Base-by-base conservation (phyloP, 2,113 vertebrate genomes). In the Columba janthina region DNA sequence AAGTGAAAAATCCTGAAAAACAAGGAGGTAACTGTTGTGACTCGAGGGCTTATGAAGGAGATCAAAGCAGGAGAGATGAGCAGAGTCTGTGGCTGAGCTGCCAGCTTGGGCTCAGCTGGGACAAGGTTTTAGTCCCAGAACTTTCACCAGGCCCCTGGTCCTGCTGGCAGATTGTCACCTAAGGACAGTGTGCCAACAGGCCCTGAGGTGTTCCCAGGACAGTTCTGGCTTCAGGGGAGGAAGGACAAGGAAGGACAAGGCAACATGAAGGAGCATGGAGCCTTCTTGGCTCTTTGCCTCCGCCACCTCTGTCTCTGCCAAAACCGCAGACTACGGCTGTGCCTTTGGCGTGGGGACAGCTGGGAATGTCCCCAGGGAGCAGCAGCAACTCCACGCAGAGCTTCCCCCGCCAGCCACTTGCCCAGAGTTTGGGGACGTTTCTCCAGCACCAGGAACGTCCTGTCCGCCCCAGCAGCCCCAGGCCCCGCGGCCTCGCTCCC, bases 31-130 rank as follows among this genome's bases (percentile, higher is more conserved):
- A 44, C 42, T 44, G 15, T 44, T 44, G 42, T 44, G 16, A 15
- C 42, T 44, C 7, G 16, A 16, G 42, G 15, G 42, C 15, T 36
- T 15, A 4, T 5, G 46, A 46, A 58, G 40, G 28, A 61, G 42
- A 15, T 15, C 22, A 17, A 38, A 40, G 42, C 57, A 40, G 12
- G 50, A 3, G 12, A 2, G 15, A 6, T 20, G 21, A 80, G 46
- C 0, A 0, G 16, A 11, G 14, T 8, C 61, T 46, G 48, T 5
- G 66, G 29, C 0, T 0, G 24, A 71, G 24, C 11, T 2, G 0
- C 60, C 4, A n/a, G 54, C 5, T 1, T 1, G 10, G 65, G 38
- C 65, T 74, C 0, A 0, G 34, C 86, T 44, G 26, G 34, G 36
- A 3, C 28, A 15, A 12, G 1, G 32, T 25, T 65, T 51, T 26